A percentile compares a stretch with the other conserved stretches of the same genome.
Conservation (phyloP, 2,888 invertebrate species). For the Drosophila phalerata region DNA sequence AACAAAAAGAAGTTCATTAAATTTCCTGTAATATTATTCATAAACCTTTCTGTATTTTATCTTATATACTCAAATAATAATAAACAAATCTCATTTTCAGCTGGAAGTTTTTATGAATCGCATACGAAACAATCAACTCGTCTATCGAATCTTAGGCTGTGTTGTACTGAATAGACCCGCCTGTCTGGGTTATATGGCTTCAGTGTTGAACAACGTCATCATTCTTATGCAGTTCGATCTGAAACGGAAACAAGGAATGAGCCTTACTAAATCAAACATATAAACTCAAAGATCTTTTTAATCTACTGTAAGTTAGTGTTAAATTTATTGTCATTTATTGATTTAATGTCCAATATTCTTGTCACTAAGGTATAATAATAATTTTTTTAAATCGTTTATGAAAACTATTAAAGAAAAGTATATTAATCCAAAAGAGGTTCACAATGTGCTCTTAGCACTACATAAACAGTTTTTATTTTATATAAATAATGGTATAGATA, state of each 20-base stretch:
- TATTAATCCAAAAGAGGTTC: neutral
- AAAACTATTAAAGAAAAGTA: neutral
- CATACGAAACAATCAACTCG: slow-evolving; percentile 43
- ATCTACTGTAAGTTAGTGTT: too few relatives aligned
- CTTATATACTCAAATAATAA: too few relatives aligned
- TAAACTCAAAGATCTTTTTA: too few relatives aligned
- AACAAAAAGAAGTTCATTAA: too few relatives aligned
- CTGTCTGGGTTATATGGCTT: slow-evolving; percentile 44
- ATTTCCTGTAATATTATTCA: neutral
- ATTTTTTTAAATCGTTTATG: too few relatives aligned
- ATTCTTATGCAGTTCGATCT: slow-evolving; percentile 75
- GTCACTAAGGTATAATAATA: too few relatives aligned
- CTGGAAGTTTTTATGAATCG: slow-evolving; percentile 48
- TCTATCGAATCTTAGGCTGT: slow-evolving; percentile 45
- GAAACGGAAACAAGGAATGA: neutral
- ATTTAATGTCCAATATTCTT: too few relatives aligned
- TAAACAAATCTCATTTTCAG: slow-evolving; percentile 12
- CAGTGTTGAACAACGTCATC: slow-evolving; percentile 54
- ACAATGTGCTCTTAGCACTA: neutral
- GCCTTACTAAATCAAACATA: neutral
- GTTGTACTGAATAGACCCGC: slow-evolving; percentile 56
- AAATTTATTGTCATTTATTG: too few relatives aligned
- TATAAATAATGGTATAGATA: neutral
- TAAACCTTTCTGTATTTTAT: neutral
- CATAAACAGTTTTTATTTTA: neutral